These are phyloP conservation scores for Aythya baeri DNA, from an alignment of 2,113 vertebrate genomes.

Conservation along the genomic window DNA sequence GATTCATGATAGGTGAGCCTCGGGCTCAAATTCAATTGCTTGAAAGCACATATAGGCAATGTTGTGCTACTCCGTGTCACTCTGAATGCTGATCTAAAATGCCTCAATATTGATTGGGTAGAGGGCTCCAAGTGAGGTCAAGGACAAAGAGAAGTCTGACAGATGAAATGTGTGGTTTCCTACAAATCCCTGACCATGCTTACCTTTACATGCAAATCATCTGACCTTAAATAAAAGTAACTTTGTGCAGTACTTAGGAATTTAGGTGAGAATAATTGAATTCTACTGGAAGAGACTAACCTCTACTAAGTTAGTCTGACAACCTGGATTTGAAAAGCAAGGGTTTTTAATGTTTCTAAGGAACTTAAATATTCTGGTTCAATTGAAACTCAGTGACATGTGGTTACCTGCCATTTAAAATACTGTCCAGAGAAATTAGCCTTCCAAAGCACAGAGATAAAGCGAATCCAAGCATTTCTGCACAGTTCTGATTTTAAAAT, in stretches of 20 bases:
- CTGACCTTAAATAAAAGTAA: neutral
- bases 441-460: neutral
- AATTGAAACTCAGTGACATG: neutral
- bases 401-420: neutral
- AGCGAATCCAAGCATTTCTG: neutral
- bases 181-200: neutral
- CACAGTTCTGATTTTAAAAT: neutral
- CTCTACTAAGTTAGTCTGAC: neutral
- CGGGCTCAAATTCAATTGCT: neutral
- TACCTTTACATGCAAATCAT: neutral
- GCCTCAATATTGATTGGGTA: neutral
- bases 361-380: neutral
- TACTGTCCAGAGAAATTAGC: neutral
- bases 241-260: neutral
- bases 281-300: neutral
- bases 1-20: neutral
- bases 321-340: neutral
- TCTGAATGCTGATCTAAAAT: neutral
- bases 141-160: neutral
- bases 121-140: neutral
- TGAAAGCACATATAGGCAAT: fast-evolving
- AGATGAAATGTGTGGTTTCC: neutral
- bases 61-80: neutral
- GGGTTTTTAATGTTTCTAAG: neutral
- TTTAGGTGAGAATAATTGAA: neutral